Evolutionary conservation across 2,113 vertebrate genomes (phyloP), one percentile per base, ranked within the genome.

Genomic region (Guaruba guarouba): DNA sequence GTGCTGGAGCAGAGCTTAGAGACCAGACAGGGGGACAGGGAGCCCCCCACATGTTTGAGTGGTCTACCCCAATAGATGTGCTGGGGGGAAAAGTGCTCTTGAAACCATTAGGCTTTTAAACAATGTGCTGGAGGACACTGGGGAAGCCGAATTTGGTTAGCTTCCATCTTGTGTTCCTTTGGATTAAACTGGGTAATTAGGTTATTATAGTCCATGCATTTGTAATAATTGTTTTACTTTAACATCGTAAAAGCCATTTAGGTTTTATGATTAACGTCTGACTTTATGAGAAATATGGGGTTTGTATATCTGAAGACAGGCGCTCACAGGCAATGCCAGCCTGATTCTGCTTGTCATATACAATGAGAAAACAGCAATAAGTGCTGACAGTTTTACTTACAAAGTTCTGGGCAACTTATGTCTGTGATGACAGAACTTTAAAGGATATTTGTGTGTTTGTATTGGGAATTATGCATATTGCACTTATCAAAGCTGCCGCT

Each of bases 211-310:
- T 48, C 79, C 37, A 64, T 12, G 28, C 73, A 78, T 86, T 88
- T 88, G 55, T 93, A 77, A 90, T 83, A 90, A 91, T 81, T 93
- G 75, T 75, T 96, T 87, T 82, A 89, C 43, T 82, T 63, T 46
- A 88, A 71, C 51, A 31, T 94, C 43, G 23, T 88, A 81, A 96
- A 86, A 90, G 62, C 64, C 73, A 78, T 75, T 83, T 88, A 86
- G 68, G 33, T 94, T 92, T 93, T 90, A 83, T 95, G 82, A 54
- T 74, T 41, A 17, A 63, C 82, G 37, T 54, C 54, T 62, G 67
- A 93, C 54, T 82, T 86, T 23, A 22, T 90, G 64, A 92, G 71
- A 63, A 94, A 43, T 63, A 75, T 1, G 35, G n/a, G 44, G 5
- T 91, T 88, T 7, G 63, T 17, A 11, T 88, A 31, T 78, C 48